Percentiles rank a stretch among this genome's conserved stretches.
These are phyloP conservation scores for Drosophila ambigua DNA, from an alignment of 1,140 invertebrate species.

Conservation along the genomic window DNA sequence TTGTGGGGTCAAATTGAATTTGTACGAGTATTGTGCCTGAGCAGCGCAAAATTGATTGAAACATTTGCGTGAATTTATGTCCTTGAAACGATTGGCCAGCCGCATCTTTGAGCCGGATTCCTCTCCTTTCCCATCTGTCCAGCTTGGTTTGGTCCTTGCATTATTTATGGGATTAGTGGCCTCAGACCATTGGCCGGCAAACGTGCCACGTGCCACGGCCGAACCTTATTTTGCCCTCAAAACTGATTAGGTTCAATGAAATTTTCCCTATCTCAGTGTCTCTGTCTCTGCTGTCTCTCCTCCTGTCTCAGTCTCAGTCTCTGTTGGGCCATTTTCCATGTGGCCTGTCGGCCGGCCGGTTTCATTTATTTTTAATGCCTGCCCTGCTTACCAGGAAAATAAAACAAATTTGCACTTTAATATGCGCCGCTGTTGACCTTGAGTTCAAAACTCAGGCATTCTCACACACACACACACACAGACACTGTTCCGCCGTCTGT, in stretches of 20 bases:
- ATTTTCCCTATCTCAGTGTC: conserved; percentile 35
- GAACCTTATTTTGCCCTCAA: conserved; percentile 64
- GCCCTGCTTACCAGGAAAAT: conserved; percentile 60
- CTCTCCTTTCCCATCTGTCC: conserved; percentile 29
- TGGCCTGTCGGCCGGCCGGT: conserved; percentile 9
- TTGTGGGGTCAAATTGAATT: conserved; percentile 82
- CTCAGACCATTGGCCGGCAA: conserved; percentile 47
- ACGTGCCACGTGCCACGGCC: conserved; percentile 61
- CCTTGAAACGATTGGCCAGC: conserved; percentile 78
- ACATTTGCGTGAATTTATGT: conserved; percentile 82
- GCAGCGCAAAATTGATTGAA: conserved; percentile 77
- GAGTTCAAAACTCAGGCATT: conserved; percentile 37
- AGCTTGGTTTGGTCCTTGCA: conserved; percentile 44
- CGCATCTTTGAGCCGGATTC: conserved; percentile 55
- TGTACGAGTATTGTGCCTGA: conserved; percentile 65
- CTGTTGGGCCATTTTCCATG: conserved; percentile 23
- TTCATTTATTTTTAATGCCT: conserved; percentile 72
- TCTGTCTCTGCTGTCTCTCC: conserved; percentile 21
- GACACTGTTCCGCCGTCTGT: conserved; percentile 20
- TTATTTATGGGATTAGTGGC: conserved; percentile 79
- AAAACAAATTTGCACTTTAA: conserved; percentile 81
- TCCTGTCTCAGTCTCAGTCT: background rate
- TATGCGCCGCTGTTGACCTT: conserved; percentile 67
- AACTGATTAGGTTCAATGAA: conserved; percentile 80
- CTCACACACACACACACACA: background rate